phyloP scores from a whole-genome alignment of 2,888 invertebrate genomes.

The Phlogophora meticulosa region DNA sequence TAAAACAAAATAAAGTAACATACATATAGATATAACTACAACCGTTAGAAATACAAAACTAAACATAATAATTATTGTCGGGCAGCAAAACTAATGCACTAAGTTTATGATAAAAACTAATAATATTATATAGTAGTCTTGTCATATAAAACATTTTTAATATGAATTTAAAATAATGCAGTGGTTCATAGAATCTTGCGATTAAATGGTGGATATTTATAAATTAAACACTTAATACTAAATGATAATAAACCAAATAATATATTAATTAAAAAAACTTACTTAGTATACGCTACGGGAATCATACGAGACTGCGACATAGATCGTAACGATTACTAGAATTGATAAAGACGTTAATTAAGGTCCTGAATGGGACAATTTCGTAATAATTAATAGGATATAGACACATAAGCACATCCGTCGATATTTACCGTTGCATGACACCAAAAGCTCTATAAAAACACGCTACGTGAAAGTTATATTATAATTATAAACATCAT shows the following conservation, averaged over 20 bases:
- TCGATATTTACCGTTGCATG: slow-evolving; percentile 42
- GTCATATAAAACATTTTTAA: slow-evolving; percentile 75
- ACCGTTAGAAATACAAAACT: slow-evolving; percentile 75
- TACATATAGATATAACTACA: slow-evolving; percentile 73
- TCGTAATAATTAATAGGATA: slow-evolving; percentile 55
- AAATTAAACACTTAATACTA: slow-evolving; percentile 78
- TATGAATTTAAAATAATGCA: slow-evolving; percentile 61
- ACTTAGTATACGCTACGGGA: slow-evolving; percentile 66
- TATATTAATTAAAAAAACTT: slow-evolving; percentile 64
- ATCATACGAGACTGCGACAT: slow-evolving; percentile 43
- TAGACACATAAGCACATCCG: slow-evolving; percentile 56
- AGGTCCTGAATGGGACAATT: slow-evolving; percentile 41
- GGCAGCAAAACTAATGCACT: slow-evolving; percentile 82
- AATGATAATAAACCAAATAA: slow-evolving; percentile 71
- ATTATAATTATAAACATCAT: slow-evolving; percentile 54
- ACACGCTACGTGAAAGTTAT: slow-evolving; percentile 59
- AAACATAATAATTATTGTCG: slow-evolving; percentile 83
- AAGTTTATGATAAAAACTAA: slow-evolving; percentile 75
- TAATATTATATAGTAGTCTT: slow-evolving; percentile 78
- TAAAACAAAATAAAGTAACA: slow-evolving; percentile 68
- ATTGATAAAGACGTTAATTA: slow-evolving; percentile 47
- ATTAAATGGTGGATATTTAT: slow-evolving; percentile 76
- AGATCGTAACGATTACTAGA: slow-evolving; percentile 32
- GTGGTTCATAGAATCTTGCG: slow-evolving; percentile 69
- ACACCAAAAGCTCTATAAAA: slow-evolving; percentile 67